Conservation (phyloP, 2,888 invertebrate genomes). For the Meta bourneti region DNA sequence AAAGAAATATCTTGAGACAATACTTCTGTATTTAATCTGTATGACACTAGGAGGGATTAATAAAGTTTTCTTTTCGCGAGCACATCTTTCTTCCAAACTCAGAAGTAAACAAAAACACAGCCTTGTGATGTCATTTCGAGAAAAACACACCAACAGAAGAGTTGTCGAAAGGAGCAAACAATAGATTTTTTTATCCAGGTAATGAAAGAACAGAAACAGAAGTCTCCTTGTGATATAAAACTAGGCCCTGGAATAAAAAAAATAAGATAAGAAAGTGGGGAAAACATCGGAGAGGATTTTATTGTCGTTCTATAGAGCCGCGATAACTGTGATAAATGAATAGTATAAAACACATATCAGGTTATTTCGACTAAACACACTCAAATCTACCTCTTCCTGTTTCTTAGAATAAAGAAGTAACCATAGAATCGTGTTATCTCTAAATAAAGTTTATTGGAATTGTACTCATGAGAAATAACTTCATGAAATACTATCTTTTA, state of each 20-base stretch:
- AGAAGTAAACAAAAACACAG: slow-evolving; percentile 27
- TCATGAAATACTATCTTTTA: too few species aligned
- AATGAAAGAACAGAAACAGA: slow-evolving; percentile 7
- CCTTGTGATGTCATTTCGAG: slow-evolving; percentile 14
- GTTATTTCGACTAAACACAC: slow-evolving; percentile 44
- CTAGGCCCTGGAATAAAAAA: slow-evolving; percentile 36
- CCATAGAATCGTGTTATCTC: background rate
- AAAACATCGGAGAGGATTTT: slow-evolving; percentile 32
- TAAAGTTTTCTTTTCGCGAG: too few species aligned
- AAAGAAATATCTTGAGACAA: too few species aligned
- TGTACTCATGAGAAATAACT: too few species aligned
- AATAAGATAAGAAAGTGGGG: background rate
- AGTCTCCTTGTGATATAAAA: slow-evolving; percentile 16
- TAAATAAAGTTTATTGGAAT: background rate
- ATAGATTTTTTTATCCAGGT: slow-evolving; percentile 12
- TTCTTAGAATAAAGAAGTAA: slow-evolving; percentile 25
- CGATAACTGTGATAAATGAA: slow-evolving; percentile 64
- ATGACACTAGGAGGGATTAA: too few species aligned
- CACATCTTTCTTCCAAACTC: slow-evolving; percentile 23
- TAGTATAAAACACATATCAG: slow-evolving; percentile 42
- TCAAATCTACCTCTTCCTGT: slow-evolving; percentile 14
- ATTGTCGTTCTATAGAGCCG: background rate
- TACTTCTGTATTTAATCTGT: too few species aligned
- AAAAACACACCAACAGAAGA: slow-evolving; percentile 3
- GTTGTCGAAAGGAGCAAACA: background rate